These are phyloP conservation scores for Oophaga pumilio DNA, from an alignment of 2,113 vertebrate genomes.

Conservation along the genomic window DNA sequence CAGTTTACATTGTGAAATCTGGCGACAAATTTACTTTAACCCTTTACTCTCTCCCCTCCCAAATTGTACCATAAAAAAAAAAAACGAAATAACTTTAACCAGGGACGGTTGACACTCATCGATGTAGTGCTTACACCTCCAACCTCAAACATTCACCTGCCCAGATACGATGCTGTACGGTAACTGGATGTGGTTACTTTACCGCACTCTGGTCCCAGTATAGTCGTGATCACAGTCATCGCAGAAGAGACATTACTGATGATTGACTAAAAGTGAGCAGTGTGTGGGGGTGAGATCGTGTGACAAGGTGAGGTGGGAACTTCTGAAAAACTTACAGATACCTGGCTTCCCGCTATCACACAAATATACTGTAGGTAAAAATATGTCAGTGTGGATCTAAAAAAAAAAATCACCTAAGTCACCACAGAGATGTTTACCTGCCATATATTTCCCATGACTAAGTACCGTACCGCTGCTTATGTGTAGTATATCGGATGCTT, in stretches of 20 bases:
- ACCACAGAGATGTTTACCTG: too few species aligned
- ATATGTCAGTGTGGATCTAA: not conserved
- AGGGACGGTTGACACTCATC: not conserved
- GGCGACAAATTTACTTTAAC: too few species aligned
- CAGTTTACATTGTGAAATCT: too few species aligned
- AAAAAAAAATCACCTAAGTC: too few species aligned
- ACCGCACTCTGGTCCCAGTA: not conserved
- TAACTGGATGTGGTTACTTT: not conserved
- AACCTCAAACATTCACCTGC: conserved; percentile 21
- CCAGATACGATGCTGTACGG: not conserved
- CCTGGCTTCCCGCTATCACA: not conserved
- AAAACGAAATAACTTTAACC: not conserved
- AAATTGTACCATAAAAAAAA: too few species aligned
- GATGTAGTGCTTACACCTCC: not conserved
- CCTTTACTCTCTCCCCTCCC: too few species aligned
- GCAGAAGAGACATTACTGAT: not conserved
- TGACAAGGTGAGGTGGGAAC: conserved; percentile 21
- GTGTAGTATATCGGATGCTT: too few species aligned
- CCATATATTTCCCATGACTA: too few species aligned
- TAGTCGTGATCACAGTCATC: conserved; percentile 1
- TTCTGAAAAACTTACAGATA: not conserved
- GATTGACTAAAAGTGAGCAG: not conserved
- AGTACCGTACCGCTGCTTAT: too few species aligned
- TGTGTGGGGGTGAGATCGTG: conserved; percentile 15
- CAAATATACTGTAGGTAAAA: not conserved